Conservation (phyloP, 2,113 vertebrate species). For the Tangachromis dhanisi region DNA sequence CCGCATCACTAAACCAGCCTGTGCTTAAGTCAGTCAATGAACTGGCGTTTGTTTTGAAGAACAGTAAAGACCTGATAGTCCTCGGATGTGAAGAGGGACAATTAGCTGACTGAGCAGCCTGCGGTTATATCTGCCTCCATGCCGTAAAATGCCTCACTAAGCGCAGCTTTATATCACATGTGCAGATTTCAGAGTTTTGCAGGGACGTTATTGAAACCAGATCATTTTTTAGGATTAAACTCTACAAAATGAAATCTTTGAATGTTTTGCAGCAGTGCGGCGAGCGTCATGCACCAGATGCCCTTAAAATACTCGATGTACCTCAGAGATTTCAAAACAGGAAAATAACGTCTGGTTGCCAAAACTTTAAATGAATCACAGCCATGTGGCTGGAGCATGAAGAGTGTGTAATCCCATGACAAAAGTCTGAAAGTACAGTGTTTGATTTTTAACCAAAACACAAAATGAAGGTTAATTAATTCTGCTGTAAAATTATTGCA, state of each 20-base stretch:
- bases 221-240: neutral
- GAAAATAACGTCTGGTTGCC: neutral
- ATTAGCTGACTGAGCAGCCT: neutral
- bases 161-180: neutral
- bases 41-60: neutral
- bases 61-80: neutral
- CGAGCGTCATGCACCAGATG: neutral
- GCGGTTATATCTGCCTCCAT: neutral
- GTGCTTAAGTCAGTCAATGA: neutral
- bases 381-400: neutral
- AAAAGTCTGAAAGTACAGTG: neutral
- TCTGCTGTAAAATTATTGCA: neutral
- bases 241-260: neutral
- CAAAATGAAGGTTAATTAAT: neutral
- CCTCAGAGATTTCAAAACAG: neutral
- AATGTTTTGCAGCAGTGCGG: neutral
- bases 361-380: neutral
- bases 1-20: neutral
- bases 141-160: neutral
- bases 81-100: neutral
- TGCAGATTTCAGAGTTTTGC: neutral
- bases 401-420: neutral
- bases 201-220: neutral
- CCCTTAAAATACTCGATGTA: neutral
- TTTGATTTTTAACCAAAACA: neutral